Evolutionary conservation across 2,113 vertebrate species (phyloP), one percentile per base, ranked within the genome.

Genomic region (Axis porcinus): DNA sequence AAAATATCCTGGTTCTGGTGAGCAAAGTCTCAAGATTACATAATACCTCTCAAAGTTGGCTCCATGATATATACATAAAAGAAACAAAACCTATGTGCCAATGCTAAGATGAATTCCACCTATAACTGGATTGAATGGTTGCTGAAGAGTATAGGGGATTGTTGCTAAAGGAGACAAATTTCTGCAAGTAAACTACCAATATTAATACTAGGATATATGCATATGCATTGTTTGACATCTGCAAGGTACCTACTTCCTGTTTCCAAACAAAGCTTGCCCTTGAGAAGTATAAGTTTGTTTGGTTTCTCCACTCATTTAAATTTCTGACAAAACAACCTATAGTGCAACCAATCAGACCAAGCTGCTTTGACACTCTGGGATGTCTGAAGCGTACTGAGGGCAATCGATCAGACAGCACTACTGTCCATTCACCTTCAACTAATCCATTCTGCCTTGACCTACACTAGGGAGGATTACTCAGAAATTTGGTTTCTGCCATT

Each of bases 261-360:
- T 91, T 96, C 58, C 47, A 87, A 93, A 74, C 67, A 95, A 50
- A 74, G 5, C 19, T 94, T 90, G 96, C 25, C 95, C 96, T 98
- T 97, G 84, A 95, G 84, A 98, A 92, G n/a, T 64, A 2, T 13
- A 55, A n/a, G 45, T 92, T 85, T 96, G 58, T 96, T 97, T 95
- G 64, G 62, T 95, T 93, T 94, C 50, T 79, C 47, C 28, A 43
- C 17, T 82, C 74, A 50, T 8, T 7, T 97, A 87, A 93, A 97
- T 95, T 92, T 98, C 97, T 98, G 93, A 98, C 36, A 98, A 98
- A 94, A 97, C 30, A 91, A 40, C 50, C 62, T 82, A 78, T 94
- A 93, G 86, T 70, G 60, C 97, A 97, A 96, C 93, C 96, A 97
- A 84, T 97, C 87, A 86, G 93, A 86, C 40, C 86, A 96, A 82